These are phyloP conservation scores for Tetheella fluctuosa DNA, from an alignment of 2,888 invertebrate genomes.

Conservation along the genomic window DNA sequence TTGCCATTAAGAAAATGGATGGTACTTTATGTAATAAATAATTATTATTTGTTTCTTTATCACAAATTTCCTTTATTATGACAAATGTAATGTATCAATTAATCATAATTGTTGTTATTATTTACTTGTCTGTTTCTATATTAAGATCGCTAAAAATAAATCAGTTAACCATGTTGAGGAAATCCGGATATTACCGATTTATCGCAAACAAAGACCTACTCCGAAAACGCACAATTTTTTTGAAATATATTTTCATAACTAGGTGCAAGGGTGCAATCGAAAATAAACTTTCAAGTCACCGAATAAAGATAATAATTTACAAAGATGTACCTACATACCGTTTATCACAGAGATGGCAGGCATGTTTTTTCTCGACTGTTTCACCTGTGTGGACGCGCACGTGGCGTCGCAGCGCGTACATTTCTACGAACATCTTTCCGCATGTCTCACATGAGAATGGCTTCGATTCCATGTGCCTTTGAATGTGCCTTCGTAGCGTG, in stretches of 20 bases:
- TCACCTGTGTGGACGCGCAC: conserved; percentile 80
- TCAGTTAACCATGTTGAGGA: too few relatives aligned
- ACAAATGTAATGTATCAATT: conserved; percentile 9
- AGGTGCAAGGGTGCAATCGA: neutral
- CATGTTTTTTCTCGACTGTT: conserved; percentile 71
- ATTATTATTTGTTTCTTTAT: neutral
- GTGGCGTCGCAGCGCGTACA: conserved; percentile 79
- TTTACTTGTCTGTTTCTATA: neutral
- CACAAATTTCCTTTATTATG: conserved; percentile 1
- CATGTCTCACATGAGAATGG: conserved; percentile 78
- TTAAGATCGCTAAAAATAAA: neutral
- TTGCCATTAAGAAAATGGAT: conserved; percentile 1
- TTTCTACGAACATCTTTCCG: conserved; percentile 80
- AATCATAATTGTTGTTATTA: neutral
- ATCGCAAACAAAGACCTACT: too few relatives aligned
- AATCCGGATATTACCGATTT: too few relatives aligned
- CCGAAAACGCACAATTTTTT: too few relatives aligned
- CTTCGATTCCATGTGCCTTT: conserved; percentile 79
- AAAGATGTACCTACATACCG: conserved; percentile 44
- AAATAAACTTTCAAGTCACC: neutral
- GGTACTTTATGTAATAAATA: neutral
- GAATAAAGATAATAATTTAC: neutral
- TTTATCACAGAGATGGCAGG: conserved; percentile 79
- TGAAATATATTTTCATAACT: too few relatives aligned
- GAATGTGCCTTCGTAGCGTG: conserved; percentile 78